Evolutionary conservation across 1,140 invertebrate genomes (phyloP).

Genomic region (Steinernema feltiae): DNA sequence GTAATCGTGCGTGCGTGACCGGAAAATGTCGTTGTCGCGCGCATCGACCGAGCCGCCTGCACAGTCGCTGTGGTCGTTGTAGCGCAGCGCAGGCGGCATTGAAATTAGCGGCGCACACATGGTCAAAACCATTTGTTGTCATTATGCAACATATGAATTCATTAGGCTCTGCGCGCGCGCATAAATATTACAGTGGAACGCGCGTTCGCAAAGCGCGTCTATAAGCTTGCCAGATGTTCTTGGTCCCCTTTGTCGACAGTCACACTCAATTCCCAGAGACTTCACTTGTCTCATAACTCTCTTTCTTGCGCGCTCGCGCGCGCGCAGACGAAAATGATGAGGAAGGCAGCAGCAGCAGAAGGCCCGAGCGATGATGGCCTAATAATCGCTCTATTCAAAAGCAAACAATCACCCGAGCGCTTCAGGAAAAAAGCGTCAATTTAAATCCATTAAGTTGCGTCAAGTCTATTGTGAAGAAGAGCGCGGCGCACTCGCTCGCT

Average conservation of each 20-base stretch:
- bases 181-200: conserved; percentile 15
- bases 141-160: conserved; percentile 15
- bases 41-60: background rate
- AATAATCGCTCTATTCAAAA: background rate
- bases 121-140: conserved; percentile 9
- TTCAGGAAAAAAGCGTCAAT: background rate
- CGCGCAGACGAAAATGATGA: background rate
- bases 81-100: background rate
- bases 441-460: background rate
- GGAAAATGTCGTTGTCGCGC: background rate
- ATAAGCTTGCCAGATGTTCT: background rate
- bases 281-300: background rate
- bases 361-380: background rate
- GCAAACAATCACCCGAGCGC: background rate
- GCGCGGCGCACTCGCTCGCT: too few relatives aligned
- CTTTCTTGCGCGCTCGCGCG: background rate
- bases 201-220: background rate
- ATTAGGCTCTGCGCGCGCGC: background rate
- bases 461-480: background rate
- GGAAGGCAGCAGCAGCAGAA: background rate
- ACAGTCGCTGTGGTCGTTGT: background rate
- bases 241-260: background rate
- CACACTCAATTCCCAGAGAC: background rate
- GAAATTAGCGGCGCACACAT: background rate
- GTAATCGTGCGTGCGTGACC: background rate